These are phyloP conservation scores for Drosophila nr. perissopoda DNA, from an alignment of 2,888 invertebrate genomes.

Conservation along the genomic window DNA sequence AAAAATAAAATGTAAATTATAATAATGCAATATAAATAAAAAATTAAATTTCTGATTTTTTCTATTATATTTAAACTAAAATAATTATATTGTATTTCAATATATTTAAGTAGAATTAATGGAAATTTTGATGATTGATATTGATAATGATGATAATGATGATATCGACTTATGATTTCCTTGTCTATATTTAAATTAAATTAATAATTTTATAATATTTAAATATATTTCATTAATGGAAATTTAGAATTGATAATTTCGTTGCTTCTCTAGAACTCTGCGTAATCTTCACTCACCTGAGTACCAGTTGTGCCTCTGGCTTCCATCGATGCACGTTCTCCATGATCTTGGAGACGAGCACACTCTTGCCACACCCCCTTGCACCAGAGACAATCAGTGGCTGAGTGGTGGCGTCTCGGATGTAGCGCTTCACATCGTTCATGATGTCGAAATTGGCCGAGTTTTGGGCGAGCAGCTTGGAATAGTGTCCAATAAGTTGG, in stretches of 20 bases:
- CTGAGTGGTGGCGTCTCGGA: conserved; percentile 82
- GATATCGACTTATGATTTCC: neutral
- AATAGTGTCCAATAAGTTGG: conserved; percentile 89
- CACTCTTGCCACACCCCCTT: conserved; percentile 94
- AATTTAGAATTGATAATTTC: neutral
- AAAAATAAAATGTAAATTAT: no score
- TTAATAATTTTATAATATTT: neutral
- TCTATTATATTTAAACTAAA: neutral
- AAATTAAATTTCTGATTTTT: neutral
- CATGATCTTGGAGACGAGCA: conserved; percentile 90
- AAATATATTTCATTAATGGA: neutral
- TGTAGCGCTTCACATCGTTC: conserved; percentile 86
- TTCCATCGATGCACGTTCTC: conserved; percentile 88
- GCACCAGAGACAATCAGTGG: conserved; percentile 92
- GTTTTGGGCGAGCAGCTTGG: conserved; percentile 89
- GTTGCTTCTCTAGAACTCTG: neutral
- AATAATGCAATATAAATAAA: no score
- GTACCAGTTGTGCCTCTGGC: conserved; percentile 87
- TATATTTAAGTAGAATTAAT: neutral
- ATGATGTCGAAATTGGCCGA: conserved; percentile 83
- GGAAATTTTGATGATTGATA: neutral
- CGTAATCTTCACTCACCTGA: conserved; percentile 74
- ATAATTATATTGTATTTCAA: neutral
- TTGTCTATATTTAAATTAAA: neutral
- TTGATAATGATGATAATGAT: neutral